These are phyloP conservation scores for Ianthella basta DNA, from an alignment of 37 sponge, comb jelly and placozoan species.

Conservation along the genomic window DNA sequence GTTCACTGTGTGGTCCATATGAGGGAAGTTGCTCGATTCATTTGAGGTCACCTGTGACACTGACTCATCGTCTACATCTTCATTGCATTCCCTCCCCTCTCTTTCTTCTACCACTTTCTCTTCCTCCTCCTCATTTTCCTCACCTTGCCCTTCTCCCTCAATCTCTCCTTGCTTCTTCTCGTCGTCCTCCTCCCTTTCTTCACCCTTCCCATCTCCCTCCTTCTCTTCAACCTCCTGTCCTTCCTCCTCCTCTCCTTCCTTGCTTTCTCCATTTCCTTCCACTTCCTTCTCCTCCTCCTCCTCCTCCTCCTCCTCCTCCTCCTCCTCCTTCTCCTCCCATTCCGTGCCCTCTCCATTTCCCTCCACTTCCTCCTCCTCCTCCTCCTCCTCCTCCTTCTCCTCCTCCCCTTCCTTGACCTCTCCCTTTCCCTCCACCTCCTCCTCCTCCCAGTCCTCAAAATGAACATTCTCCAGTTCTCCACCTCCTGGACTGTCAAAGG, in stretches of 20 bases:
- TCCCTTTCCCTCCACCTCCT: not conserved
- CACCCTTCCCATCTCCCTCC: not conserved
- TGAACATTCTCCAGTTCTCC: not conserved
- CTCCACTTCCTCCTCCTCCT: too few relatives aligned
- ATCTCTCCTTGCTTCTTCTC: not conserved
- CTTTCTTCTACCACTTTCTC: not conserved
- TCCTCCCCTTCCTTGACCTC: not conserved
- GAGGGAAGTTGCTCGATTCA: too few relatives aligned
- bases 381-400: too few relatives aligned
- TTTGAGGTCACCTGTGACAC: not conserved
- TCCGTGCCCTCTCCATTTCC: too few relatives aligned
- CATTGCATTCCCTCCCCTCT: not conserved
- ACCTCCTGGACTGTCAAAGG: not conserved
- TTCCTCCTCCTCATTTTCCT: not conserved
- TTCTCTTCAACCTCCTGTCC: not conserved
- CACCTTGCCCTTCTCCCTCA: not conserved
- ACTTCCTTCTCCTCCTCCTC: not conserved
- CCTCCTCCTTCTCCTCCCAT: not conserved
- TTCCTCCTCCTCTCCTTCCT: not conserved
- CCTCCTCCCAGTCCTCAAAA: not conserved
- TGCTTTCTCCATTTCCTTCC: not conserved
- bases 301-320: conserved; percentile 10
- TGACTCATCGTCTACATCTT: not conserved
- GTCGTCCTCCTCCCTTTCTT: not conserved
- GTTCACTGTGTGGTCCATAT: too few relatives aligned